Conservation (phyloP, 2,888 invertebrate species). For the Phyto melanocephala region DNA sequence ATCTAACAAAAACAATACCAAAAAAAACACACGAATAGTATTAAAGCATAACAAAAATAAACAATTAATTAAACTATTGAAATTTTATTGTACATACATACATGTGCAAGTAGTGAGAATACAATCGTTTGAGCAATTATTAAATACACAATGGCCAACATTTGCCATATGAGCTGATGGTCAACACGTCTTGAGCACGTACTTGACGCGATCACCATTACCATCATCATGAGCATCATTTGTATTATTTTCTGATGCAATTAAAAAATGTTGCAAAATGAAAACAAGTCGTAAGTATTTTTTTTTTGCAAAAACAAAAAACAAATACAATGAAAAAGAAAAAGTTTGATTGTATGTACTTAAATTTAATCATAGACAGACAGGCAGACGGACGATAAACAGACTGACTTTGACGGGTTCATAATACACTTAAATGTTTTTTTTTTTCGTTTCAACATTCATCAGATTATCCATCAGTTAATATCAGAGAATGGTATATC, state of each 20-base stretch:
- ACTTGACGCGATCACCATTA: constrained; percentile 16
- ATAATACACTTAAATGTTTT: not conserved
- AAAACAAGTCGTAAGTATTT: constrained; percentile 21
- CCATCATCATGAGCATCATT: not conserved
- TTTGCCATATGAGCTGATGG: constrained; percentile 46
- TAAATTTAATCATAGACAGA: not conserved
- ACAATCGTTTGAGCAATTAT: constrained; percentile 32
- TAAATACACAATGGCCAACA: constrained; percentile 16
- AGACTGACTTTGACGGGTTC: not conserved
- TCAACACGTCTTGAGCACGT: constrained; percentile 50
- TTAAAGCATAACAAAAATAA: constrained; percentile 26
- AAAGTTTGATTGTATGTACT: not conserved
- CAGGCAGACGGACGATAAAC: not conserved
- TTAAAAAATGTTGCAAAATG: constrained; percentile 20
- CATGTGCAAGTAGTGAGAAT: constrained; percentile 33
- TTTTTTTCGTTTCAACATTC: not conserved
- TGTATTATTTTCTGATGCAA: not conserved
- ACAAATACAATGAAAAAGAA: not conserved
- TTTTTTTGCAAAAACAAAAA: constrained; percentile 1
- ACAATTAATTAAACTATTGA: constrained; percentile 38
- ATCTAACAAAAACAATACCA: constrained; percentile 20
- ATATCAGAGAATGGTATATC: too few species aligned
- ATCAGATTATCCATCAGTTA: not conserved
- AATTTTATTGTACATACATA: too few species aligned
- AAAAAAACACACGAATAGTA: not conserved